Percentiles rank a stretch among this genome's conserved stretches.
Evolutionary conservation across 30 jellyfish, hydroid and myxozoan species (phyloP).

Genomic region (Cassiopea xamachana): DNA sequence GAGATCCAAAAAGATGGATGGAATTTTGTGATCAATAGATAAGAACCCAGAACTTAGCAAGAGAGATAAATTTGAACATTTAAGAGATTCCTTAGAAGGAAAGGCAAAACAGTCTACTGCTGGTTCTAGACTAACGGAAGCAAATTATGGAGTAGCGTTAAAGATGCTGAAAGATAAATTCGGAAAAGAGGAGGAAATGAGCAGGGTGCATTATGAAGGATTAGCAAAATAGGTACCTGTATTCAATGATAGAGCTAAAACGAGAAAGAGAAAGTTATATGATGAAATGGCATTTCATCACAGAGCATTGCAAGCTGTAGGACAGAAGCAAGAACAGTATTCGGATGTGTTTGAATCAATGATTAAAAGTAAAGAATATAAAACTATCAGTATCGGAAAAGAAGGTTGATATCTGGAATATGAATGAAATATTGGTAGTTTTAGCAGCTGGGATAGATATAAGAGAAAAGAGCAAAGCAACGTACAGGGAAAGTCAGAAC

Average conservation of each 20-base stretch:
- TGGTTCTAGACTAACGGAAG: conserved; percentile 35
- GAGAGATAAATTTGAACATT: too few species aligned
- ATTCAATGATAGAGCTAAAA: conserved; percentile 7
- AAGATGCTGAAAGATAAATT: conserved; percentile 48
- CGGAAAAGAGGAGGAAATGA: conserved; percentile 31
- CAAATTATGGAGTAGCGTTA: conserved; percentile 9
- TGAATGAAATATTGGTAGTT: too few species aligned
- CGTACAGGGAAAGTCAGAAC: too few species aligned
- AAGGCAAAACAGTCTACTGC: not conserved
- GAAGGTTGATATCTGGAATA: not conserved
- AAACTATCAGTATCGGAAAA: not conserved
- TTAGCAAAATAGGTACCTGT: conserved; percentile 17
- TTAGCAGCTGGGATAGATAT: too few species aligned
- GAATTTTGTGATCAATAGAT: too few species aligned
- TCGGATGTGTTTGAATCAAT: conserved; percentile 39
- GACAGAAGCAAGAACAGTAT: conserved; percentile 27
- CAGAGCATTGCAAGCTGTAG: conserved; percentile 37
- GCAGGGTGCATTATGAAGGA: conserved; percentile 35
- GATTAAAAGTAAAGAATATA: conserved; percentile 35
- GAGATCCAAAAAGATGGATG: too few species aligned
- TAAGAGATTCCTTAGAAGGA: too few species aligned
- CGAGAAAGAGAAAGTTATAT: conserved; percentile 5
- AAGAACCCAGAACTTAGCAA: too few species aligned
- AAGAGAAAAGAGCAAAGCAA: too few species aligned
- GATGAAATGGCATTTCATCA: conserved; percentile 12